Evolutionary conservation across 2,888 invertebrate genomes (phyloP), one percentile per base, ranked within the genome.

Genomic region (Brachyptera risi): DNA sequence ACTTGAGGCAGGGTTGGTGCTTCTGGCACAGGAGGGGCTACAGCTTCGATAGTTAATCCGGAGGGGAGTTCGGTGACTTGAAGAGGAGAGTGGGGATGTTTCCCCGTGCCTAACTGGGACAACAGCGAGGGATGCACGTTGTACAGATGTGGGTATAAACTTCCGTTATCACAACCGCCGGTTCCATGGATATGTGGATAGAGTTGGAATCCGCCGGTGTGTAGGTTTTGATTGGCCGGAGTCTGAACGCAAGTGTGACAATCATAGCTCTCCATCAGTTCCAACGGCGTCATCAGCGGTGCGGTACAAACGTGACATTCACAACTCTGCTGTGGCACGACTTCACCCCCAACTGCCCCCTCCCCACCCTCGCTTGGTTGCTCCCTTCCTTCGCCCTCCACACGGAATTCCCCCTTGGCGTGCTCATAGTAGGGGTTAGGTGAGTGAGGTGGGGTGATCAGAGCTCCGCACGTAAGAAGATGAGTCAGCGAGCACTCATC

Each of bases 171-270:
- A 23, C 63, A 63, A 62, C 62, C 62, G 40, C 63, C 65, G 21
- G 68, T 68, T 19, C 68, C 69, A 65, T 69, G 68, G 49, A 69
- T 69, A 54, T 69, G 69, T 31, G 69, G 68, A 49, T 68, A 69
- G 27, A 69, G 63, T 58, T 68, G 68, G 59, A 69, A 68, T 15
- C 68, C 67, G 26, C 66, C 66, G 15, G 67, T 60, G 58, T 67
- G 65, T 5, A 65, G 61, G 59, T 63, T 64, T n/a, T 63, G 38
- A 63, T 60, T 64, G 17, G 38, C 54, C 27, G 38, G 61, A 44
- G 63, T 63, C 56, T 66, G 65, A 44, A 66, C 63, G 62, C 66
- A 66, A 24, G 62, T 51, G 51, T 64, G 66, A 58, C 66, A 66
- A 56, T 65, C 66, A 51, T 66, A 65, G 47, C 64, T 64, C 31